Percentiles rank a stretch among this genome's conserved stretches.
phyloP scores from a whole-genome alignment of 2,888 invertebrate species.

The Sthenelais limicola region DNA sequence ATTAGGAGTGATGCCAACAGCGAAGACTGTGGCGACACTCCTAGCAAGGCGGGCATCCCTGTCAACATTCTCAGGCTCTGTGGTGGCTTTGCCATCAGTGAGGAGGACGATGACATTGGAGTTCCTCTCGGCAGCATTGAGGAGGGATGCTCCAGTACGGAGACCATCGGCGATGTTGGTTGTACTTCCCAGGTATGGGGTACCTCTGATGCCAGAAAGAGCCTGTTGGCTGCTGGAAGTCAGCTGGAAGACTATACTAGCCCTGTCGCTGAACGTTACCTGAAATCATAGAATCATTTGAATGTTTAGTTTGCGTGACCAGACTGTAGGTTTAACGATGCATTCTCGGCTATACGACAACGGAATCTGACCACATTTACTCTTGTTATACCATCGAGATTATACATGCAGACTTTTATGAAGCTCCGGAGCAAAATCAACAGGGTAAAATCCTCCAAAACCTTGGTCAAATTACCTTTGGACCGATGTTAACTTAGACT shows the following conservation, averaged over 20 bases:
- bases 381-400: too few relatives aligned
- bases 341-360: too few relatives aligned
- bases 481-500: too few relatives aligned
- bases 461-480: too few relatives aligned
- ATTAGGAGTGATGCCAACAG: conserved; percentile 13
- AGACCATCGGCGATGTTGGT: conserved; percentile 32
- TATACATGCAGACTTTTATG: too few relatives aligned
- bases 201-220: neutral
- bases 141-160: neutral
- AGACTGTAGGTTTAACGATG: too few relatives aligned
- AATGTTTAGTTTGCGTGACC: too few relatives aligned
- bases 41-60: conserved; percentile 6
- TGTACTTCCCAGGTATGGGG: neutral
- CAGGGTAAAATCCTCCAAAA: too few relatives aligned
- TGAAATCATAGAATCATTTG: too few relatives aligned
- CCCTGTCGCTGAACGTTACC: conserved; percentile 6
- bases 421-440: too few relatives aligned
- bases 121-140: neutral
- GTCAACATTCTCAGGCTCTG: neutral
- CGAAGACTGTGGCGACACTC: neutral
- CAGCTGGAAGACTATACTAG: neutral
- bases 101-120: conserved; percentile 11
- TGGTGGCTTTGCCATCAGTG: conserved; percentile 6
- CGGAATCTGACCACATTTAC: too few relatives aligned
- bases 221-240: neutral